Conservation (phyloP, 2,888 invertebrate genomes). For the Calameuta idolon region DNA sequence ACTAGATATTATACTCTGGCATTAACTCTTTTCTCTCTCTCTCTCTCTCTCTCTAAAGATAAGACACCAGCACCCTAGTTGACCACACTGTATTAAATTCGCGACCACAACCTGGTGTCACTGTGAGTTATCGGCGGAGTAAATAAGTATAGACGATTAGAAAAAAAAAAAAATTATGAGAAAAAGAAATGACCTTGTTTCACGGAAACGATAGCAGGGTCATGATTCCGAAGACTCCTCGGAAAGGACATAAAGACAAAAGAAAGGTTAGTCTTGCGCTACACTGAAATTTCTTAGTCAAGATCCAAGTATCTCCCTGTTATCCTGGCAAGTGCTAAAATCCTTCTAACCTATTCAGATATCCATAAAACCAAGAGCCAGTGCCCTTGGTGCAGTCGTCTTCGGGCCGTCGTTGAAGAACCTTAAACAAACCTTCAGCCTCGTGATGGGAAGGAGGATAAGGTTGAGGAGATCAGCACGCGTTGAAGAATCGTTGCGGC, state of each 20-base stretch:
- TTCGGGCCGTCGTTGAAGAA: not conserved
- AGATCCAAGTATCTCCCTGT: not conserved
- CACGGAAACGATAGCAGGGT: not conserved
- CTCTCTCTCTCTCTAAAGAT: not conserved
- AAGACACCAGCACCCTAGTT: not conserved
- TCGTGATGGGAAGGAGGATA: not conserved
- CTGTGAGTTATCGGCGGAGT: not conserved
- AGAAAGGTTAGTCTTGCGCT: not conserved
- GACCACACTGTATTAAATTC: not conserved
- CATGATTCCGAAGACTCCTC: not conserved
- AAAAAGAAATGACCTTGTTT: not conserved
- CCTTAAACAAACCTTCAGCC: not conserved
- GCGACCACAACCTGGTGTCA: not conserved
- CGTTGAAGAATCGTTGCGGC: not conserved
- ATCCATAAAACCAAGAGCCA: not conserved
- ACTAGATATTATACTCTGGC: slow-evolving; percentile 27
- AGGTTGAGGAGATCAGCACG: not conserved
- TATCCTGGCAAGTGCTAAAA: not conserved
- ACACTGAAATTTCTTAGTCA: not conserved
- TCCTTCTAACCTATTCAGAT: not conserved
- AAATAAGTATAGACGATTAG: not conserved
- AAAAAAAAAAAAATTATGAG: not conserved
- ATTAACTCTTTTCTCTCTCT: no score
- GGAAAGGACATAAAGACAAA: not conserved
- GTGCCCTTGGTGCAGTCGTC: not conserved